Conservation (phyloP, 2,113 vertebrate genomes). For the Phoenicopterus ruber region DNA sequence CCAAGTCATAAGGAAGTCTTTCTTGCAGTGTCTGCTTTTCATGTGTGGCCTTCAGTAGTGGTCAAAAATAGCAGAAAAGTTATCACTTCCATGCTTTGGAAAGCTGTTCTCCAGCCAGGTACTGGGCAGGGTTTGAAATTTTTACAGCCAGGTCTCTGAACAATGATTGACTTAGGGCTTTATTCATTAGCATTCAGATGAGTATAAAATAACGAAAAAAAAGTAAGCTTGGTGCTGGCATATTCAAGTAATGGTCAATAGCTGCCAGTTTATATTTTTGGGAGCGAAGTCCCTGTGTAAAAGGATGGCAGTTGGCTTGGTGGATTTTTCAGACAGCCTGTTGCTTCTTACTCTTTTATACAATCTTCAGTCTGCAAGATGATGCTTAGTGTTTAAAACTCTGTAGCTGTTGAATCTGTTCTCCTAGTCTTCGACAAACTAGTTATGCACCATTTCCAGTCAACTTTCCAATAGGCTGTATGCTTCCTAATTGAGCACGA, state of each 20-base stretch:
- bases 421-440: background rate
- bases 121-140: background rate
- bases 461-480: background rate
- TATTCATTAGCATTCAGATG: background rate
- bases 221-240: background rate
- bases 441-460: background rate
- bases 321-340: background rate
- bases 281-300: background rate
- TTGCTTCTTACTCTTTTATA: background rate
- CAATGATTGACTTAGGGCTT: background rate
- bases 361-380: background rate
- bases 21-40: constrained; percentile 35
- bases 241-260: background rate
- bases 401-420: background rate
- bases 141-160: background rate
- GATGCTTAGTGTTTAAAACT: background rate
- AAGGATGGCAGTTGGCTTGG: background rate
- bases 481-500: background rate
- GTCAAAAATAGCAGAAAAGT: constrained; percentile 5
- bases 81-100: background rate
- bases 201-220: background rate
- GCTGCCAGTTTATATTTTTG: background rate
- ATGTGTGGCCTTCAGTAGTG: background rate
- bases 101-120: background rate
- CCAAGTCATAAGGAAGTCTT: constrained; percentile 17